A percentile compares a stretch with the other conserved stretches of the same genome.
Conservation (phyloP, 2,113 vertebrate genomes). For the Dendrocopos noguchii region DNA sequence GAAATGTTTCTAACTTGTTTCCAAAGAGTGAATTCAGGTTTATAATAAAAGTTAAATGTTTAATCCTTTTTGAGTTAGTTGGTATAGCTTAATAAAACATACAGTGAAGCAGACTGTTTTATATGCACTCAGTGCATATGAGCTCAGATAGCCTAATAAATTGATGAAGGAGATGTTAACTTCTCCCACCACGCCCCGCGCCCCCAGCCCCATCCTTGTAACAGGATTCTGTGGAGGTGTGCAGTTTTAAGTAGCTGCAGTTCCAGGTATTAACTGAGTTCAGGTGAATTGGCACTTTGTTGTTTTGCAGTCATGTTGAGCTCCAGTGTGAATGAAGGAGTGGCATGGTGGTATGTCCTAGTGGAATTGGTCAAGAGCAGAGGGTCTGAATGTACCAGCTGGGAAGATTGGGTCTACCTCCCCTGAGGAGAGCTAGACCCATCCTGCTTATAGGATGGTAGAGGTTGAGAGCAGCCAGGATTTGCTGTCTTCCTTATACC, state of each 20-base stretch:
- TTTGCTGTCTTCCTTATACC: neutral
- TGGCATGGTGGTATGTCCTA: accelerated
- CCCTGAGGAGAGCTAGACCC: neutral
- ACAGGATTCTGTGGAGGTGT: neutral
- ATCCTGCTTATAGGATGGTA: neutral
- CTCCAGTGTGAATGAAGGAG: neutral
- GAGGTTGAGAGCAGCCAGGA: neutral
- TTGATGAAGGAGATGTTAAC: neutral
- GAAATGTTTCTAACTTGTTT: neutral
- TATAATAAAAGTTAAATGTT: neutral
- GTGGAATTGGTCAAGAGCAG: neutral
- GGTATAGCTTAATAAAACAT: neutral
- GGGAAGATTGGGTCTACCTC: neutral
- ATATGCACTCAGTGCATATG: neutral
- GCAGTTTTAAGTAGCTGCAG: neutral
- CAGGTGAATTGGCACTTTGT: accelerated
- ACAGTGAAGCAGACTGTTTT: neutral
- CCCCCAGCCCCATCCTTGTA: neutral
- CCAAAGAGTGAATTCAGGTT: neutral
- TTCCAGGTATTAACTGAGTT: accelerated
- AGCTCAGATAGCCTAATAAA: neutral
- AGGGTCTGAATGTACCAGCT: accelerated
- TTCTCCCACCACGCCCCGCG: too few species aligned
- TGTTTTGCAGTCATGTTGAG: neutral
- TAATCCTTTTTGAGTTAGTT: neutral